Evolutionary conservation across 2,888 invertebrate genomes (phyloP).

Genomic region (Lasioglossum morio): DNA sequence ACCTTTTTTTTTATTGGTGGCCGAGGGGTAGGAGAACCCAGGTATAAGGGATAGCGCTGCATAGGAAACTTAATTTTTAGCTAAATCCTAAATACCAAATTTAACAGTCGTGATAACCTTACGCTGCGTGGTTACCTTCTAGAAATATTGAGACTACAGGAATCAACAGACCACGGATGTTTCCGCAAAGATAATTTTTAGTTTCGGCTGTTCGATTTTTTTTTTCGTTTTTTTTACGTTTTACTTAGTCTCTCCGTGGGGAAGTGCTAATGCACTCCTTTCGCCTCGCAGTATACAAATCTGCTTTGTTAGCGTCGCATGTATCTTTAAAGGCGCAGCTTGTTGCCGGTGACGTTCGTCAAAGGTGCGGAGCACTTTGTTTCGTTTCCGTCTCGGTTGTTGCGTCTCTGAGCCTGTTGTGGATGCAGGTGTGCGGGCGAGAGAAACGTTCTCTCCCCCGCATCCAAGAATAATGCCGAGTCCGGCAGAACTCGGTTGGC

Average conservation of each 20-base stretch:
- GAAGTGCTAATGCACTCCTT: too few relatives aligned
- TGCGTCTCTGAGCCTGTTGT: background rate
- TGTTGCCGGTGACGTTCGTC: background rate
- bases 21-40: too few relatives aligned
- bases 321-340: background rate
- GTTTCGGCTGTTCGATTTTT: background rate
- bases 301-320: background rate
- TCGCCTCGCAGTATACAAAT: background rate
- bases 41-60: too few relatives aligned
- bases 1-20: too few relatives aligned
- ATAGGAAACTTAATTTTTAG: too few relatives aligned
- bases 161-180: background rate
- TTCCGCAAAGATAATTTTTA: background rate
- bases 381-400: background rate
- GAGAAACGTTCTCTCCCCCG: conserved; percentile 1
- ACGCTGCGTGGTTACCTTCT: too few relatives aligned
- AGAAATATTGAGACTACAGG: background rate
- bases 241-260: background rate
- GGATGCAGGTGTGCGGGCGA: background rate
- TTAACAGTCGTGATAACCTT: background rate
- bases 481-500: conserved; percentile 2
- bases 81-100: too few relatives aligned
- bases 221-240: too few relatives aligned
- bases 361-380: conserved; percentile 6
- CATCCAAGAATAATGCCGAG: conserved; percentile 18